Conservation (phyloP, 2,888 invertebrate genomes). For the Lottia gigantea region DNA sequence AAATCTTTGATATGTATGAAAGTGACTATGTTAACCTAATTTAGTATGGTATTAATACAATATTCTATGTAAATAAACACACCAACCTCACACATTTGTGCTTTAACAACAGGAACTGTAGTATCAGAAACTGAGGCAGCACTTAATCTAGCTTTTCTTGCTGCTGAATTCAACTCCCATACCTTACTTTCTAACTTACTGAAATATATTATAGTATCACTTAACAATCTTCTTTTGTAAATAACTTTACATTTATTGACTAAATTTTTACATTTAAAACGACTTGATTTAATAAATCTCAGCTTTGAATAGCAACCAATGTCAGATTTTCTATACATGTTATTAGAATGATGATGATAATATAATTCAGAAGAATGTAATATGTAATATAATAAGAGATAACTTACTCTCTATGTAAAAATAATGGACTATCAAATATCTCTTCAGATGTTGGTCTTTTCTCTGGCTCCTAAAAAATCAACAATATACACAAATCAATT, state of each 20-base stretch:
- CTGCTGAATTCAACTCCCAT: constrained; percentile 58
- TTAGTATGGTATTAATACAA: too few relatives aligned
- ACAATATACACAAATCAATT: neutral
- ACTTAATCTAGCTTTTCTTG: constrained; percentile 48
- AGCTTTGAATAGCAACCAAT: too few relatives aligned
- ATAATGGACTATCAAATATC: constrained; percentile 44
- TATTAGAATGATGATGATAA: too few relatives aligned
- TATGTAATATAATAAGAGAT: too few relatives aligned
- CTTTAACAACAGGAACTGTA: constrained; percentile 62
- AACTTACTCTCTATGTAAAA: constrained; percentile 28
- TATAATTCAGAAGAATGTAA: too few relatives aligned
- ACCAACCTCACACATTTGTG: constrained; percentile 62
- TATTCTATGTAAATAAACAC: constrained; percentile 3
- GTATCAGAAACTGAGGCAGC: constrained; percentile 41
- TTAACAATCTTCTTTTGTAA: neutral
- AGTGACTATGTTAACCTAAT: too few relatives aligned
- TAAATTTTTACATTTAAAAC: too few relatives aligned
- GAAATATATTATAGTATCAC: constrained; percentile 18
- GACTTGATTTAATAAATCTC: too few relatives aligned
- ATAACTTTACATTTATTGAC: too few relatives aligned
- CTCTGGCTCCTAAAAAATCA: constrained; percentile 49
- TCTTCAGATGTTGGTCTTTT: constrained; percentile 59
- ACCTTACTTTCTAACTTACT: constrained; percentile 52
- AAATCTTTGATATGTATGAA: too few relatives aligned
- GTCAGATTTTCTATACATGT: too few relatives aligned